These are phyloP conservation scores for Onychostruthus taczanowskii DNA, from an alignment of 2,113 vertebrate genomes.

Conservation along the genomic window DNA sequence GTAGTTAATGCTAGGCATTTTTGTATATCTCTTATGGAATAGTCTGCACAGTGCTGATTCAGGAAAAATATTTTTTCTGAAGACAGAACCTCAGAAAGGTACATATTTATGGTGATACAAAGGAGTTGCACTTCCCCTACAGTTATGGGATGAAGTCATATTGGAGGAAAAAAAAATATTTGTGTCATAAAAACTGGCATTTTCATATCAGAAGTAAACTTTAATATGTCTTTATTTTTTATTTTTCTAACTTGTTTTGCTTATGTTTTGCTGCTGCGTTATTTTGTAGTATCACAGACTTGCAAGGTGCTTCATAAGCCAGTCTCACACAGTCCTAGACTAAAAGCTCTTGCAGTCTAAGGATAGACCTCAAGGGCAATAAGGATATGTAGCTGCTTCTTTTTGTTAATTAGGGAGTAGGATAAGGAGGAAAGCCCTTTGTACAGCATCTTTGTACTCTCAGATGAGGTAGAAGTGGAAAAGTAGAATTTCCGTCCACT, in stretches of 20 bases:
- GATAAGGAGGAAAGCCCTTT: not conserved
- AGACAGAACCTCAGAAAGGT: not conserved
- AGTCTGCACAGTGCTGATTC: not conserved
- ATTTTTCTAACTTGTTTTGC: not conserved
- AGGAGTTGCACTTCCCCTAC: not conserved
- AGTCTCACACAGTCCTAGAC: not conserved
- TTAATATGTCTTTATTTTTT: not conserved
- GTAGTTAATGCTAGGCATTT: not conserved
- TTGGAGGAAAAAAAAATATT: not conserved
- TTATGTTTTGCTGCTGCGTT: not conserved
- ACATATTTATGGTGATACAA: not conserved
- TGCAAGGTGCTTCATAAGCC: not conserved
- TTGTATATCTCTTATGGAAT: not conserved
- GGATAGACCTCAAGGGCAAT: not conserved
- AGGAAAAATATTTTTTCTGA: not conserved
- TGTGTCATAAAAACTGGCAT: not conserved
- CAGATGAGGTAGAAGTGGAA: not conserved
- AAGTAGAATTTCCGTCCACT: not conserved
- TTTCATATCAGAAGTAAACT: not conserved
- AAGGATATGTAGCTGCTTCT: not conserved
- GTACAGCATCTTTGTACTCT: not conserved
- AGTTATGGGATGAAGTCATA: not conserved
- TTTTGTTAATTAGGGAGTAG: not conserved
- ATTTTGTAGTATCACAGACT: not conserved
- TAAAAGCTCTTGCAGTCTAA: not conserved